Base-by-base conservation (phyloP, 2,113 vertebrate species). In the Sapayoa aenigma region DNA sequence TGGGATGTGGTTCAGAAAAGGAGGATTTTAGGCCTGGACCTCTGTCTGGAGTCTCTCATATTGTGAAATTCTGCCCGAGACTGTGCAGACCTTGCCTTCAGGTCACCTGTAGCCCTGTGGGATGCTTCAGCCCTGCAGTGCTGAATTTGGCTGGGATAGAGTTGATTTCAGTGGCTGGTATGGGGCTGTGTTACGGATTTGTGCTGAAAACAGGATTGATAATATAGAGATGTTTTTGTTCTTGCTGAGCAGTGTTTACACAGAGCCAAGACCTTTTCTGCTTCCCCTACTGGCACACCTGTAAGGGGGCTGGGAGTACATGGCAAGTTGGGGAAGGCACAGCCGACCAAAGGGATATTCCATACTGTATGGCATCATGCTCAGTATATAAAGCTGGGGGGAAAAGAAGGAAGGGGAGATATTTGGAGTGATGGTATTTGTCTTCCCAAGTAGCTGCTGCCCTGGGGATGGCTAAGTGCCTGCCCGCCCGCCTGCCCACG, bases 21-120 rank as follows among this genome's bases (percentile, higher is more conserved):
- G 21, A 3, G 30, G 6, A 4, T 35, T 33, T 18, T 21, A 12
- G 49, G 60, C 20, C 31, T 18, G 21, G 14, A 5, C 24, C 18
- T 13, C 9, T 9, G 27, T 7, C 25, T 60, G 49, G 17, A 17
- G n/a, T 6, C 11, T 20, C 8, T 50, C 2, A 7, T 15, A 17
- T 1, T 1, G 22, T 46, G 69, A 59, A 14, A 23, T n/a, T 19
- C 27, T 42, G 21, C 25, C 35, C 3, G 13, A 65, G 59, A 12
- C 2, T 5, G 28, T 11, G 58, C 41, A 56, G 37, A 24, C 14
- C 6, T 0, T 9, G 2, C 8, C 41, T 50, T 31, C 30, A 2
- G 13, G 28, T 16, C 6, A 18, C n/a, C 3, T 30, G 0, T 12
- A 7, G 23, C 19, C 31, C 30, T 4, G 1, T 22, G 63, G 15